Conservation (phyloP, 2,113 vertebrate genomes). For the Australoheros scitulus region DNA sequence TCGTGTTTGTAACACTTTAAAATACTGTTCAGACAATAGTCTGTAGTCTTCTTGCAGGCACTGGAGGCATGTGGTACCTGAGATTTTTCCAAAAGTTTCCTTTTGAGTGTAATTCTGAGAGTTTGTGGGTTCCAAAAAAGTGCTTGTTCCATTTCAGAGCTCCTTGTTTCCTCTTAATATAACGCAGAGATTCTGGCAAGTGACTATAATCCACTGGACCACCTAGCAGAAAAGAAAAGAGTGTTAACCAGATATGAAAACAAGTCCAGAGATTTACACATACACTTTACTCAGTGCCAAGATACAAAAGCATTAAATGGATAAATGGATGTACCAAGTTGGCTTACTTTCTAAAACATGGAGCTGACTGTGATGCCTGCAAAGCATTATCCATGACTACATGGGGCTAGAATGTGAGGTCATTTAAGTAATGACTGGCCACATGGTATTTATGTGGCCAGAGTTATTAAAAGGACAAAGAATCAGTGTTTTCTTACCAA, state of each 20-base stretch:
- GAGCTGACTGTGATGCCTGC: not conserved
- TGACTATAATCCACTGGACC: constrained; percentile 73
- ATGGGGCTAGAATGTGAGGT: not conserved
- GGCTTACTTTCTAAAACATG: not conserved
- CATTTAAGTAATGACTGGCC: not conserved
- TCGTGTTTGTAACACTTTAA: not conserved
- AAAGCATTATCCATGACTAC: not conserved
- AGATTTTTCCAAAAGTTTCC: constrained; percentile 88
- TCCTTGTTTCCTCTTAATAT: constrained; percentile 85
- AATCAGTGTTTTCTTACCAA: constrained; percentile 41
- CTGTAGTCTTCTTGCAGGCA: constrained; percentile 5
- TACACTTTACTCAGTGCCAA: not conserved
- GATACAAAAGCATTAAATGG: too few species aligned
- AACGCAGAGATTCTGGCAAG: constrained; percentile 86
- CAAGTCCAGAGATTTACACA: not conserved
- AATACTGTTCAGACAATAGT: not conserved
- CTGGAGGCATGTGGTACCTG: constrained; percentile 83
- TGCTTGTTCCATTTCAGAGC: constrained; percentile 79
- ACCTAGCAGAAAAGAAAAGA: constrained; percentile 48
- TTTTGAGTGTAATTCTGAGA: constrained; percentile 39
- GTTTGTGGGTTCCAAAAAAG: not conserved
- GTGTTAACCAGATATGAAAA: not conserved
- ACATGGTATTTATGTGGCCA: not conserved
- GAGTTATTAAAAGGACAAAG: not conserved
- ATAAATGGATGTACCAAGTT: not conserved